Base-by-base conservation (phyloP, 2,113 vertebrate genomes). In the Ceyx cyanopectus region DNA sequence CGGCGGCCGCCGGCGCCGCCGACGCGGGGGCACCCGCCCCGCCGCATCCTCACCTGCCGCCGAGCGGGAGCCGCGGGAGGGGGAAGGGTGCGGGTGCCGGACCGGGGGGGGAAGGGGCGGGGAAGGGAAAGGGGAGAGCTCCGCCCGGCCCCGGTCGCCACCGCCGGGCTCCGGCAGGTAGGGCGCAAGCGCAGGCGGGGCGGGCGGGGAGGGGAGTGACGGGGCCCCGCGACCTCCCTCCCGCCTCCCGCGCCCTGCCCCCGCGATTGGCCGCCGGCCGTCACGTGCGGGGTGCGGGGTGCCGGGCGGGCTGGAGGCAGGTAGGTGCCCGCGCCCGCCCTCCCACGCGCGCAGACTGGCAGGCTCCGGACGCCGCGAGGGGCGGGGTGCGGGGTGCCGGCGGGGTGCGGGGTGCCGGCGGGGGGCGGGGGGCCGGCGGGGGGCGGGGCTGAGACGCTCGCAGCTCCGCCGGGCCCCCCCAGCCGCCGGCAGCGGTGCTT, bases 21-120 rank as follows among this genome's bases (percentile, higher is more conserved):
- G 18, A 97, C 97, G 84, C 87, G 43, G 56, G n/a, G 81, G 91
- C 89, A 61, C 51, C 70, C 32, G 7, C 14, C 68, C 60, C 14
- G 46, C 63, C 66, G 30, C 93, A 95, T 94, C 73, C 69, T 94
- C 81, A 69, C 57, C 48, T 41, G 89, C 67, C 5, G 63, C 77
- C 45, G 45, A 43, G 60, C 66, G 65, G 68, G 83, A 46, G 67
- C 24, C 41, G 43, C 61, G 22, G 72, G n/a, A 77, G 24, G 66
- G 40, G 56, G 22, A 22, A 20, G 46, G 46, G 46, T 48, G 46
- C 18, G 46, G 46, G 46, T 10, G 20, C 46, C 46, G 46, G 46
- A 20, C 46, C 46, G 21, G 43, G 46, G 46, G 46, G 46, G 46
- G 46, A 48, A 48, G 46, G 50, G 58, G 46, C 19, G 56, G 45